Evolutionary conservation across 2,888 invertebrate species (phyloP).

Genomic region (Gymnocheta viridis): DNA sequence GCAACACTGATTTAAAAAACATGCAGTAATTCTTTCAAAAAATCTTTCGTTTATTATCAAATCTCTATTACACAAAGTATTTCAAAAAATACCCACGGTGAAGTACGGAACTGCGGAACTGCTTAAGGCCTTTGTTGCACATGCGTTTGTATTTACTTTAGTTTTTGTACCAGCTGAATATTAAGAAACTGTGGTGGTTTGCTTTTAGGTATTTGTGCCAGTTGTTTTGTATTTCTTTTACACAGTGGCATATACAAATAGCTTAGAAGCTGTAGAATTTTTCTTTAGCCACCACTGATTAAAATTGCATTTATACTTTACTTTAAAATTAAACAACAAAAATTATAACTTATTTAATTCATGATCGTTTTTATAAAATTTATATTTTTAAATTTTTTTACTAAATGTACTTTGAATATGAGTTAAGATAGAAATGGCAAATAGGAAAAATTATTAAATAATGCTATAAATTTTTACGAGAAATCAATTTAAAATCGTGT

Average conservation of each 20-base stretch:
- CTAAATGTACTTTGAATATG: too few relatives aligned
- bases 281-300: too few relatives aligned
- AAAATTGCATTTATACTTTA: too few relatives aligned
- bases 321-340: too few relatives aligned
- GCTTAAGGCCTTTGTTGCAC: constrained; percentile 4
- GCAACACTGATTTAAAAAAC: too few relatives aligned
- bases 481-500: too few relatives aligned
- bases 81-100: background rate
- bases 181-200: background rate
- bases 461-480: too few relatives aligned
- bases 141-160: background rate
- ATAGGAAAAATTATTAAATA: too few relatives aligned
- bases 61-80: background rate
- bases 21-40: background rate
- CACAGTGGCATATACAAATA: background rate
- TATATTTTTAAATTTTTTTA: too few relatives aligned
- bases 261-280: background rate
- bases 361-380: too few relatives aligned
- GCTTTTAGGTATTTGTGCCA: background rate
- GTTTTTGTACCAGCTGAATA: background rate
- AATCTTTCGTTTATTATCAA: background rate
- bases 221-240: background rate
- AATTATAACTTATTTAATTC: too few relatives aligned
- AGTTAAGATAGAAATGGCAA: too few relatives aligned
- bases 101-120: constrained; percentile 21